A percentile compares a stretch with the other conserved stretches of the same genome.
Evolutionary conservation across 2,888 invertebrate genomes (phyloP).

Genomic region (Andrena flavipes): DNA sequence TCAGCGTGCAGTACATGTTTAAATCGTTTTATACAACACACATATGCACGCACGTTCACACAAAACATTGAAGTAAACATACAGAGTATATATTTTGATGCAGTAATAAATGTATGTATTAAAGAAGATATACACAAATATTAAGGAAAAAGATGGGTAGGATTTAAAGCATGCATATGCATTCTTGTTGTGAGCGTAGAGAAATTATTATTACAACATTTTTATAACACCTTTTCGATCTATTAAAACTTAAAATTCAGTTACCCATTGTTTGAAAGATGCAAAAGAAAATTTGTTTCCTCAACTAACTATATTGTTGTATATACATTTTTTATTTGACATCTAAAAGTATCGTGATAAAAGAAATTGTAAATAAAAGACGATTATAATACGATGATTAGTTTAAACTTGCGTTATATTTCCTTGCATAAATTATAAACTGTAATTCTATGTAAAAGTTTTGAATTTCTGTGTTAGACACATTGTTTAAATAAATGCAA

Average conservation of each 20-base stretch:
- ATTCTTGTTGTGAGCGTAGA: conserved; percentile 8
- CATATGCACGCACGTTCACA: conserved; percentile 18
- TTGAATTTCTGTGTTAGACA: not conserved
- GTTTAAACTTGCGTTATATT: not conserved
- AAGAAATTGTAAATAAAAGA: conserved; percentile 1
- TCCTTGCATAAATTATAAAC: not conserved
- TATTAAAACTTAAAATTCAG: not conserved
- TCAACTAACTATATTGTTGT: too few relatives aligned
- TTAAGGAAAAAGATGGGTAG: conserved; percentile 1
- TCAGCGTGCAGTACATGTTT: conserved; percentile 36
- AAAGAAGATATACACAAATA: conserved; percentile 12
- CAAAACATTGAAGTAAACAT: conserved; percentile 13
- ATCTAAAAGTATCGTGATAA: not conserved
- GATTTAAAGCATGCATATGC: conserved; percentile 43
- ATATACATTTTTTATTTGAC: not conserved
- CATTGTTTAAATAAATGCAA: not conserved
- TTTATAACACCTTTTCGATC: not conserved
- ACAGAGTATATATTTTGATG: conserved; percentile 8
- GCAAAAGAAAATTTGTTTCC: not conserved
- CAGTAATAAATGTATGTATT: conserved; percentile 19
- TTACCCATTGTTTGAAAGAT: conserved; percentile 6
- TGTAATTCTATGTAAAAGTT: not conserved
- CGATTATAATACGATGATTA: conserved; percentile 13
- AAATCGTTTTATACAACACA: conserved; percentile 21
- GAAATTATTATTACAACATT: not conserved